Percentiles rank a stretch among this genome's conserved stretches.
These are phyloP conservation scores for Hypomecis atomaria DNA, from an alignment of 2,888 invertebrate species.

Conservation along the genomic window DNA sequence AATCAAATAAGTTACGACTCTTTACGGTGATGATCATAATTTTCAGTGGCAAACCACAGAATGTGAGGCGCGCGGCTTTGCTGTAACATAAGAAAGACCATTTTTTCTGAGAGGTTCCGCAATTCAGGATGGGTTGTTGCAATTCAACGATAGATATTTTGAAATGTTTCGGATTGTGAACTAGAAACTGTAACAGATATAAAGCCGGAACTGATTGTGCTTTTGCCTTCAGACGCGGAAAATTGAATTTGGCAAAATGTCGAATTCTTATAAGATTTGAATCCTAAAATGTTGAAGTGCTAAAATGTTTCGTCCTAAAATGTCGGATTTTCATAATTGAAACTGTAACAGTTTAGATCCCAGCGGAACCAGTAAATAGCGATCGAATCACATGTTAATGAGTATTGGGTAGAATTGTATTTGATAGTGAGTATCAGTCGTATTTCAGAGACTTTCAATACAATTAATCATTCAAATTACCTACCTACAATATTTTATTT, in stretches of 20 bases:
- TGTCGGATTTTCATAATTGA: too few species aligned
- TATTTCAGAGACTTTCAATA: neutral
- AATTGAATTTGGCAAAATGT: too few species aligned
- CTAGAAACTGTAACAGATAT: neutral
- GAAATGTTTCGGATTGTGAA: neutral
- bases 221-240: too few species aligned
- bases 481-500: neutral
- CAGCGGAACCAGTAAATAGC: too few species aligned
- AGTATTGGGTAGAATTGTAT: too few species aligned
- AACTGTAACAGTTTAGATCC: too few species aligned
- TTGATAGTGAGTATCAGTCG: too few species aligned
- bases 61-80: constrained; percentile 62
- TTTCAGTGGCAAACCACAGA: constrained; percentile 76
- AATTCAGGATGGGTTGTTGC: constrained; percentile 34
- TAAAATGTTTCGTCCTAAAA: too few species aligned
- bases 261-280: too few species aligned
- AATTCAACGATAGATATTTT: neutral
- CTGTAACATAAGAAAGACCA: constrained; percentile 49
- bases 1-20: constrained; percentile 39
- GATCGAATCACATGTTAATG: too few species aligned
- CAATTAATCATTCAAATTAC: neutral
- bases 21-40: constrained; percentile 47
- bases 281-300: too few species aligned
- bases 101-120: constrained; percentile 49
- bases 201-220: neutral